Base-by-base conservation (phyloP, 2,797 vertebrate species). In the Ara ararauna region DNA sequence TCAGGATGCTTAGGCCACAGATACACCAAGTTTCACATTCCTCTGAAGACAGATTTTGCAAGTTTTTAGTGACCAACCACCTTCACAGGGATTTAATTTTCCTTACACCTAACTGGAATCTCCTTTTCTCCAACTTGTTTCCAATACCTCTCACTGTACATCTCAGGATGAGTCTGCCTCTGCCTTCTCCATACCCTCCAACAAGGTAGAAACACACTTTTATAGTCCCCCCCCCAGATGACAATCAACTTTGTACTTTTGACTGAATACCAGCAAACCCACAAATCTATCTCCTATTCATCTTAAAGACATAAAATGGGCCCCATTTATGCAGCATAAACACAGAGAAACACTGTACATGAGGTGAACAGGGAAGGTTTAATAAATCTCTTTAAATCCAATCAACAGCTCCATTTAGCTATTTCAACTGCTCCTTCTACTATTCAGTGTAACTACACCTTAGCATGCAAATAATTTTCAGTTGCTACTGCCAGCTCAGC, bases 401-500 rank as follows among this genome's bases (percentile, higher is more conserved):
- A 78, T 34, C 85, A 89, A 36, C 51, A 67, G 78, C 87, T 89
- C 75, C 79, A 38, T 27, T 85, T 51, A 54, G 95, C 45, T 23
- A 62, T 64, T 75, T 87, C 94, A 80, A 2, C 82, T 54, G 67
- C 89, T 94, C 78, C 75, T 77, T 94, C 54, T 67, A 36, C 89
- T 48, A 3, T 42, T 68, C 88, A 16, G 8, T 32, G 47, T 66
- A 56, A 26, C 84, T 74, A 72, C 77, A 94, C 90, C 91, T 92
- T 15, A 79, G 81, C 91, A 83, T 7, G 45, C 85, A 92, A 89
- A 74, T 89, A 92, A 94, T 92, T 92, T 48, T 67, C 75, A 87
- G 64, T 21, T 89, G 42, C 80, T 86, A 75, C 67, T 83, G 87
- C 91, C 94, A 94, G 95, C 96, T 94, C 94, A 91, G 95, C 91